A percentile compares a stretch with the other conserved stretches of the same genome.
Evolutionary conservation across 2,113 vertebrate genomes (phyloP).

Genomic region (Leucopsar rothschildi): DNA sequence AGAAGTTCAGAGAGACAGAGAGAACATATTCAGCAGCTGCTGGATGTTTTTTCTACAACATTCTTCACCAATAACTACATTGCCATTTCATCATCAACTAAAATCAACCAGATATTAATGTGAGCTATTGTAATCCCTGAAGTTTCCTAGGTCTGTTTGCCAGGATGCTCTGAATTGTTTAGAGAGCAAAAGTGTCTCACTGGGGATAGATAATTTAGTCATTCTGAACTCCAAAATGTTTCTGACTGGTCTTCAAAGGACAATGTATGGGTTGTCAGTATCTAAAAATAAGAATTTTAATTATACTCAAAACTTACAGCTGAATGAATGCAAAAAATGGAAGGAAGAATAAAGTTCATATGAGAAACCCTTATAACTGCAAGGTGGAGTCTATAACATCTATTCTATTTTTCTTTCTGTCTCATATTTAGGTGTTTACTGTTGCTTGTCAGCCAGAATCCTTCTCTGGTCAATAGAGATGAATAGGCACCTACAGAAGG

Average conservation of each 20-base stretch:
- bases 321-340: background rate
- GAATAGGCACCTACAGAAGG: conserved; percentile 2
- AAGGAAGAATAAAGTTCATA: background rate
- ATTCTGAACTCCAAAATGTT: background rate
- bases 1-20: background rate
- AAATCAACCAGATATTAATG: background rate
- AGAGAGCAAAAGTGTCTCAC: background rate
- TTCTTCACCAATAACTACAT: background rate
- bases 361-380: background rate
- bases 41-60: background rate
- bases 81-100: background rate
- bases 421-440: background rate
- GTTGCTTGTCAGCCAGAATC: background rate
- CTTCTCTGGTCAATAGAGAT: conserved; percentile 24
- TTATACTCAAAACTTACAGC: background rate
- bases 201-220: background rate
- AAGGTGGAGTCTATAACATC: background rate
- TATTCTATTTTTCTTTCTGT: background rate
- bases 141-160: background rate
- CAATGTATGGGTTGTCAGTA: background rate
- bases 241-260: background rate
- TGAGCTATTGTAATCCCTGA: background rate
- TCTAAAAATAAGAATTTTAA: background rate
- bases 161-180: background rate
- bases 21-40: background rate